Base-by-base conservation (phyloP, 2,888 invertebrate species). In the Pristionchus arcanus region DNA sequence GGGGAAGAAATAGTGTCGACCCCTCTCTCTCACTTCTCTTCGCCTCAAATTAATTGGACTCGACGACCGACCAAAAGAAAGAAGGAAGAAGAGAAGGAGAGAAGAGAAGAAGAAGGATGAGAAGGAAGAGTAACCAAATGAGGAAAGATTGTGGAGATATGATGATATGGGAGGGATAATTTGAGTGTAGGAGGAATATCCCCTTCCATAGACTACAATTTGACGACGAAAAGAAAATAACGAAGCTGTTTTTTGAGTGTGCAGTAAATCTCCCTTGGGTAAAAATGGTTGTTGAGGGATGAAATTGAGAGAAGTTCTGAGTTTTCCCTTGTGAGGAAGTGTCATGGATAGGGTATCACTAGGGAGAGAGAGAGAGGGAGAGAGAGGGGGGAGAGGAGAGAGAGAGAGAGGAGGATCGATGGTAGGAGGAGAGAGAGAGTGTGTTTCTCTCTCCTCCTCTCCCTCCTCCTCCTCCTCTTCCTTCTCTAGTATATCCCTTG, bases 21-120 rank as follows among this genome's bases (percentile, higher is more conserved):
- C 55, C 49, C 88, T 86, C 86, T 68, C 87, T 87, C 55, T 53
- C 49, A 19, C 68, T 86, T 59, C 59, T 66, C 28, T 42, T 28
- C 53, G n/a, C 68, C 87, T 87, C 87, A 85, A 85, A 66, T 63
- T 59, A 85, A 63, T 63, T 85, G 66, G 34, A 85, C 66, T 63
- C 34, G 66, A 66, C 59, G 85, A 85, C 66, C 34, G 66, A 66
- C 34, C 25, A 85, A 25, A 63, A 34, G 15, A 28, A 85, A 37
- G 66, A 55, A 42, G 84, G 25, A 63, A 34, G 21, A 21, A 31
- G 34, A 28, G 21, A 25, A 31, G n/a, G 25, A 34, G 85, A 85
- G 85, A 31, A 63, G 63, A 85, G 63, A 55, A n/a, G 53, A 42
- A 28, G n/a, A 31, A 31, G 19, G n/a, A n/a, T 28, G 49, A 49